phyloP scores from a whole-genome alignment of 2,113 vertebrate genomes.

The Heliornis fulica region DNA sequence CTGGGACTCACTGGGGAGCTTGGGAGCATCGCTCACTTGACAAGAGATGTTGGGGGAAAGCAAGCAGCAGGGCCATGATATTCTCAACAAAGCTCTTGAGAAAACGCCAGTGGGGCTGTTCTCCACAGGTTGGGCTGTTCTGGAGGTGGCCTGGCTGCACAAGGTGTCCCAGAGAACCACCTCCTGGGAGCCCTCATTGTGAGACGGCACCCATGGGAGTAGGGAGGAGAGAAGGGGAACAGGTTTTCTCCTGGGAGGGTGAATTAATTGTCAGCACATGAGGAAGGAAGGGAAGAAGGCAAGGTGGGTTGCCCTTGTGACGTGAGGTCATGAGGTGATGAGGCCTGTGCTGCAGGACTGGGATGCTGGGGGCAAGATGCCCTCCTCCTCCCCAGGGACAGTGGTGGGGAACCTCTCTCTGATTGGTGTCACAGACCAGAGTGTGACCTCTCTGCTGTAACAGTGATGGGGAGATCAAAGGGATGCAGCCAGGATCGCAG shows the following conservation, averaged over 20 bases:
- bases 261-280: not conserved
- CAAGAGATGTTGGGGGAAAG: not conserved
- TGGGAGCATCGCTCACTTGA: fast-evolving
- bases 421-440: not conserved
- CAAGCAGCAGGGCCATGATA: not conserved
- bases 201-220: fast-evolving
- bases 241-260: not conserved
- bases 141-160: not conserved
- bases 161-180: not conserved
- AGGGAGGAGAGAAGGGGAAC: not conserved
- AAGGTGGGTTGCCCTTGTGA: not conserved
- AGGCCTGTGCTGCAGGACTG: not conserved
- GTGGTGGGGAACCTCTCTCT: not conserved
- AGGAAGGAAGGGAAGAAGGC: not conserved
- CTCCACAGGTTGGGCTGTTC: not conserved
- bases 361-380: not conserved
- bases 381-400: not conserved
- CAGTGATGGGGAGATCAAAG: fast-evolving
- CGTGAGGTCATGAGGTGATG: fast-evolving
- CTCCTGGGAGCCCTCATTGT: not conserved
- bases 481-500: fast-evolving
- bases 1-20: not conserved
- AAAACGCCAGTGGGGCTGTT: not conserved
- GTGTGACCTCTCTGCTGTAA: not conserved
- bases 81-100: not conserved